Percentiles rank a stretch among this genome's conserved stretches.
phyloP scores from a whole-genome alignment of 2,797 vertebrate species.

The Notamacropus eugenii region DNA sequence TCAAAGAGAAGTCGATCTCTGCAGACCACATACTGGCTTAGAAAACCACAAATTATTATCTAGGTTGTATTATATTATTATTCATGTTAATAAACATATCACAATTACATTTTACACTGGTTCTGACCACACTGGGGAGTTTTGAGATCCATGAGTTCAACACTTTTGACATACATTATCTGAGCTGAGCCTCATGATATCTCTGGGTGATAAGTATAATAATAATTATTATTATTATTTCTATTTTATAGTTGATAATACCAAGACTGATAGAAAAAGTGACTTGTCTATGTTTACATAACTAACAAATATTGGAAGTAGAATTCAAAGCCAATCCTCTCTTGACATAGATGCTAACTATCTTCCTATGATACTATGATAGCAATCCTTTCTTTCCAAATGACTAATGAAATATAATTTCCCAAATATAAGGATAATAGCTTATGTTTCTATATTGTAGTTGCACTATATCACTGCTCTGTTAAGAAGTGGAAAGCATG shows the following conservation, averaged over 20 bases:
- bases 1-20: neutral
- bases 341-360: neutral
- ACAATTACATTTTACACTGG: neutral
- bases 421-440: neutral
- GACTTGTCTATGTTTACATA: too few relatives aligned
- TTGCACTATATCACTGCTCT: too few relatives aligned
- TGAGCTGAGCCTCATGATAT: neutral
- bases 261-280: neutral
- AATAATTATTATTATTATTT: neutral
- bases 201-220: too few relatives aligned
- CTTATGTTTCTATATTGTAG: neutral
- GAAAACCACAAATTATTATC: neutral
- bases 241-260: neutral
- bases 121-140: neutral
- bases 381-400: neutral
- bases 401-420: neutral
- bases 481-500: too few relatives aligned
- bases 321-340: neutral
- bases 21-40: too few relatives aligned
- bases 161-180: neutral
- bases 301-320: too few relatives aligned
- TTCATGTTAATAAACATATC: neutral
- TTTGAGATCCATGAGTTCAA: too few relatives aligned
- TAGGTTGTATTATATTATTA: neutral
- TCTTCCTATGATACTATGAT: neutral